Conservation (phyloP, 2,888 invertebrate genomes). For the Oxytorus armatus region DNA sequence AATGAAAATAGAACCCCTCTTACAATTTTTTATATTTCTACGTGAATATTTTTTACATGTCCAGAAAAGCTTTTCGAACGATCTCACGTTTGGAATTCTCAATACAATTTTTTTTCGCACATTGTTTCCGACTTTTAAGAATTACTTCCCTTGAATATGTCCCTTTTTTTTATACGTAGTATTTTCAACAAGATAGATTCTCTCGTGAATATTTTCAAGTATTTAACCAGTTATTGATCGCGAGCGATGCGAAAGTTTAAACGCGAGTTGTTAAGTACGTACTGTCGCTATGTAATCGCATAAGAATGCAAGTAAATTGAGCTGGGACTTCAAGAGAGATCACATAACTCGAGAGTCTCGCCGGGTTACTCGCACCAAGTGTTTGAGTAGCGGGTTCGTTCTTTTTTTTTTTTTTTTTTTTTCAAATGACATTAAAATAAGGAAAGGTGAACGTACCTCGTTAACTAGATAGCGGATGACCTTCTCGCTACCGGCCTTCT, state of each 20-base stretch:
- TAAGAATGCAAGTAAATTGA: slow-evolving; percentile 40
- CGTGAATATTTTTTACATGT: too few species aligned
- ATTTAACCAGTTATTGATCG: slow-evolving; percentile 8
- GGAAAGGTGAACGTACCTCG: slow-evolving; percentile 77
- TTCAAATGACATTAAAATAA: slow-evolving; percentile 3
- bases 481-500: slow-evolving; percentile 87
- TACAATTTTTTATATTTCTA: too few species aligned
- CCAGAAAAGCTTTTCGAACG: too few species aligned
- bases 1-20: too few species aligned
- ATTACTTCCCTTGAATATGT: too few species aligned
- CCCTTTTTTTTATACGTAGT: too few species aligned
- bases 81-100: too few species aligned
- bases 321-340: slow-evolving; percentile 20
- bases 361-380: slow-evolving; percentile 29
- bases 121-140: too few species aligned
- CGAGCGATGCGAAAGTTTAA: slow-evolving; percentile 54
- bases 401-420: neutral
- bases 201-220: slow-evolving; percentile 1
- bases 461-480: slow-evolving; percentile 88
- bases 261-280: slow-evolving; percentile 47
- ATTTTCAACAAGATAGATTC: neutral
- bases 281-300: slow-evolving; percentile 41
- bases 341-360: slow-evolving; percentile 53
- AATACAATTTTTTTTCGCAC: too few species aligned
- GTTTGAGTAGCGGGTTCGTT: too few species aligned